Conservation (phyloP, 1,140 invertebrate genomes). For the Bradynema listronoti region DNA sequence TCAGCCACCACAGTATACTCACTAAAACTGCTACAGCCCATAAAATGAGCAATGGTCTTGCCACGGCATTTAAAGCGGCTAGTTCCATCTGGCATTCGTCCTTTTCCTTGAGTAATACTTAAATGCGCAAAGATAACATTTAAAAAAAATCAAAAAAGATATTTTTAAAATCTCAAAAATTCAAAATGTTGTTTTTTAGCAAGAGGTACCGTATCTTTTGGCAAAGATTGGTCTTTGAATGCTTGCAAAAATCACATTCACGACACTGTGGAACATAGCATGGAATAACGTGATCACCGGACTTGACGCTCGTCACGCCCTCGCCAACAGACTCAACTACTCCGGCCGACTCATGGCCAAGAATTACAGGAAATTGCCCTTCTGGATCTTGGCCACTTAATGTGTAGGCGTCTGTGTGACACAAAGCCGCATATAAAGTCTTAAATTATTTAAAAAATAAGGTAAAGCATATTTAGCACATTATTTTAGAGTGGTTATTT, state of each 20-base stretch:
- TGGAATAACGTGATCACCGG: constrained; percentile 73
- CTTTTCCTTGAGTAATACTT: constrained; percentile 60
- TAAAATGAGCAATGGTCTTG: constrained; percentile 82
- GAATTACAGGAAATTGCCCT: constrained; percentile 81
- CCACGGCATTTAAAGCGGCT: constrained; percentile 79
- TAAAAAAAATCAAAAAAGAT: no score
- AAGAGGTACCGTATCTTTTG: constrained; percentile 71
- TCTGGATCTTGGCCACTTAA: constrained; percentile 80
- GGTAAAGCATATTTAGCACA: background rate
- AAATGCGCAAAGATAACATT: constrained; percentile 24
- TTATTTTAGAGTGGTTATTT: no score
- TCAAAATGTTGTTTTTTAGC: background rate
- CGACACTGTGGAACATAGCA: constrained; percentile 91
- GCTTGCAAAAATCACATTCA: constrained; percentile 91
- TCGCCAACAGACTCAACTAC: constrained; percentile 75
- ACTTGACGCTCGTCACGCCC: constrained; percentile 47
- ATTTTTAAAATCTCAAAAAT: constrained; percentile 6
- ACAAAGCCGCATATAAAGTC: constrained; percentile 70
- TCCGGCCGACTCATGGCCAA: constrained; percentile 80
- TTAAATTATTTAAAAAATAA: background rate
- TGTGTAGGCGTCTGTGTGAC: constrained; percentile 86
- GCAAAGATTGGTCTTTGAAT: constrained; percentile 90
- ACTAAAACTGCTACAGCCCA: constrained; percentile 94
- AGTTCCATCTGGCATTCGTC: constrained; percentile 90
- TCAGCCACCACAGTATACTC: constrained; percentile 96